Base-by-base conservation (phyloP, 2,888 invertebrate species). In the Xestobium rufovillosum region DNA sequence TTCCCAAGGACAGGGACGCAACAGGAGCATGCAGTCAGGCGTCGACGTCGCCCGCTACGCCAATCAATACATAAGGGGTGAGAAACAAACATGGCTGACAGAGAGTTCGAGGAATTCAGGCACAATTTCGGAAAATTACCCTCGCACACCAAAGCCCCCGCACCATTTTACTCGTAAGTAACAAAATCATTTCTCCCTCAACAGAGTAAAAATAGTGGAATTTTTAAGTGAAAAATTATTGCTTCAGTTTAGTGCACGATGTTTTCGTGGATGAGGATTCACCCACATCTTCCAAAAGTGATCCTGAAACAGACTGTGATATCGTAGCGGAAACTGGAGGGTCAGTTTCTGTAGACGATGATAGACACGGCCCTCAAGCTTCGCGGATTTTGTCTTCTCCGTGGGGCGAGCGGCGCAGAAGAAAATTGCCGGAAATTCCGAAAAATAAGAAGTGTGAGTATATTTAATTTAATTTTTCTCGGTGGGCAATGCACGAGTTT, bases 51-150 rank as follows among this genome's bases (percentile, higher is more conserved):
- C 39, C 42, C 39, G 30, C 38, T 34, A 33, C 33, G 36, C 34
- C 38, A 51, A 54, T 57, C 57, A 52, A 57, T 55, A 51, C 47
- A 43, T 23, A 31, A 40, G 41, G 49, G 49, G 41, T 44, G 39
- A 50, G 56, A 56, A 60, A 68, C 61, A 73, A 73, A 72, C 70
- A 91, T 91, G 90, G 90, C 89, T 59, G 91, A 91, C 74, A 83
- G 81, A 66, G 90, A 91, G 70, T 91, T 87, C 70, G 90, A 91
- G 69, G 87, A 91, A 75, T 89, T 91, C 72, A 82, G 83, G 58
- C 81, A 83, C 58, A 80, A 81, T 65, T 89, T 87, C 67, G 86
- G 88, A 58, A 77, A 80, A 68, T 70, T 84, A 63, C 82, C 84
- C 41, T 83, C 83, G 61, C 80, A 82, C 57, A 77, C 80, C 49